A percentile compares a stretch with the other conserved stretches of the same genome.
phyloP scores from a whole-genome alignment of 1,140 invertebrate genomes.

The Drosophila cardini region DNA sequence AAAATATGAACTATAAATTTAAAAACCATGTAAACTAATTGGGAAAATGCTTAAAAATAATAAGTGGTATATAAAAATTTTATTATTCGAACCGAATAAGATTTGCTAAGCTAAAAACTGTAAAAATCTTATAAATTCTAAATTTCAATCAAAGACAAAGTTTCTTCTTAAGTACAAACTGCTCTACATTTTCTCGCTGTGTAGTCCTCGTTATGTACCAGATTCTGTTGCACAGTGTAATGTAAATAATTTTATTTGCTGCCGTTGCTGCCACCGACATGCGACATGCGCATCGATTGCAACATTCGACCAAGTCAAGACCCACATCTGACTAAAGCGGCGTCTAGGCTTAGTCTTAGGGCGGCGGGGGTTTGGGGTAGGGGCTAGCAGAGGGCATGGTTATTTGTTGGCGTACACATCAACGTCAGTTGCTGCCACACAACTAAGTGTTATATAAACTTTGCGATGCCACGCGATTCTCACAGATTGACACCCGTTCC shows the following conservation, averaged over 20 bases:
- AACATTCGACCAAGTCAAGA: constrained; percentile 51
- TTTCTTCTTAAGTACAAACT: too few relatives aligned
- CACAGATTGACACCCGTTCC: constrained; percentile 41
- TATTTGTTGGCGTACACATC: constrained; percentile 40
- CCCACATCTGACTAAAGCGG: not conserved
- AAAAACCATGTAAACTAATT: too few relatives aligned
- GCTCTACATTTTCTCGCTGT: too few relatives aligned
- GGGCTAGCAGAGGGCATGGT: constrained; percentile 6
- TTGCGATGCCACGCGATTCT: constrained; percentile 78
- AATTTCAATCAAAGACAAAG: too few relatives aligned
- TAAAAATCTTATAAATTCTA: too few relatives aligned
- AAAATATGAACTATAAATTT: too few relatives aligned
- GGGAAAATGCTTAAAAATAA: too few relatives aligned
- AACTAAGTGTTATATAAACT: constrained; percentile 77
- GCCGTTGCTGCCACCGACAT: constrained; percentile 33
- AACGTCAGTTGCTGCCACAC: constrained; percentile 42
- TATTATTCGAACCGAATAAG: too few relatives aligned
- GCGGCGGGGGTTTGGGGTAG: too few relatives aligned
- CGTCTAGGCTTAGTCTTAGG: not conserved
- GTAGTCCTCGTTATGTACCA: not conserved
- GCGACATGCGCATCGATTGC: constrained; percentile 58
- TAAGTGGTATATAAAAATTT: too few relatives aligned
- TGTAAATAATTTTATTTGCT: constrained; percentile 40
- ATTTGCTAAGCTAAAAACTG: too few relatives aligned
- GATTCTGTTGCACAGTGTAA: constrained; percentile 41